Base-by-base conservation (phyloP, 2,113 vertebrate genomes). In the Hystrix brachyura region DNA sequence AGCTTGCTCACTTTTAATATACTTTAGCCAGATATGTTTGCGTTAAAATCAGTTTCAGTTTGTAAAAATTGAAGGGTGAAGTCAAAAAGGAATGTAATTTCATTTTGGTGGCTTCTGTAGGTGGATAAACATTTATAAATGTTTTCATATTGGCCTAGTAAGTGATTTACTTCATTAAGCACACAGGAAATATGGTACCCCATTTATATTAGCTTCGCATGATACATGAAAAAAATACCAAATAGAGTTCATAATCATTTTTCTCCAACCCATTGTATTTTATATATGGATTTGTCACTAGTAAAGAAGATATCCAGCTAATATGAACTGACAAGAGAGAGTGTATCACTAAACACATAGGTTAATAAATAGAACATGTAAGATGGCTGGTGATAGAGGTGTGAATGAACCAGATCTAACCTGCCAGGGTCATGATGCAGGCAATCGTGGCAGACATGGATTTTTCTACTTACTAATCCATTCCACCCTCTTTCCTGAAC, bases 41-140 rank as follows among this genome's bases (percentile, higher is more conserved):
- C n/a, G 97, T 94, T 97, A 90, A 98, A 98, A 97, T 96, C 95
- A 96, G 96, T 95, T 97, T 51, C 94, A 97, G 64, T 97, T 95
- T 95, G 80, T 82, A 55, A 97, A 96, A 94, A 93, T 86, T 43
- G 29, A 92, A 98, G 97, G 81, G 95, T 95, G 95, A 96, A 97
- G 87, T 97, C 60, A 72, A 81, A 43, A 87, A 90, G 48, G 88
- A 98, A 94, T 95, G 78, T 90, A 92, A 93, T 95, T 97, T 95
- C 94, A 92, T 60, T 95, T 48, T 83, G 65, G 93, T 93, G 85
- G 69, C 95, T 98, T 97, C 90, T 97, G 92, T 83, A 65, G 60
- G 87, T 96, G 85, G 6, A 64, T 90, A 97, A 95, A 96, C 84
- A 93, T 96, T 96, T 94, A 92, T 91, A 82, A 96, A 96, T 96